Base-by-base conservation (phyloP, 1,140 invertebrate species). In the Trachymyrmex septentrionalis region DNA sequence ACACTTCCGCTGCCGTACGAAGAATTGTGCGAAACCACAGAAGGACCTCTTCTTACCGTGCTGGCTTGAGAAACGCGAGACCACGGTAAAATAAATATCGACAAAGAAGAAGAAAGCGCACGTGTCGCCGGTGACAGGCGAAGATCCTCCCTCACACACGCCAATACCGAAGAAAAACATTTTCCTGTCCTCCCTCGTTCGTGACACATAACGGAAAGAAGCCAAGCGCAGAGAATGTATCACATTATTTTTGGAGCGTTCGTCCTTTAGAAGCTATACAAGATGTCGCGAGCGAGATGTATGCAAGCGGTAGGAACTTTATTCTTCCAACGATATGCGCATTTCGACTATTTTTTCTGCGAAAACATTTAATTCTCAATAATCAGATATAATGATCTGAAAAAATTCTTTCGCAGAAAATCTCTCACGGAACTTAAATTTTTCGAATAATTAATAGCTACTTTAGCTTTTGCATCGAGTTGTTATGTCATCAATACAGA, bases 81-180 rank as follows among this genome's bases (percentile, higher is more conserved):
- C 87, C 77, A 84, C 87, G 85, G 64, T 78, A 84, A 89, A 90
- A 89, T 90, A 90, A 90, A 90, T 87, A 90, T 73, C 77, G 64
- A 38, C 44, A 80, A 64, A 82, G 76, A 76, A 69, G 72, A 71
- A 82, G 67, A 59, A 77, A 50, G 61, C 24, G 55, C 75, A 63
- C 73, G 73, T 88, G 87, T 69, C 82, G 88, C 50, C 71, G 59
- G 67, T 88, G 87, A 81, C 87, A 85, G 48, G 69, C 38, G 21
- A 80, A 53, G 48, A 9, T 57, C 67, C 30, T 84, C 57, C 50
- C 21, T 48, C 66, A 19, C 14, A 21, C 19, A 27, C 19, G 38
- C 27, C 71, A 86, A 86, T 86, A 57, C 44, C 87, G 30, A 88
- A 77, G 48, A 85, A 84, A 88, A 88, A 77, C 57, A 88, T 69